phyloP scores from a whole-genome alignment of 2,888 invertebrate genomes.

The Crematogaster levior region DNA sequence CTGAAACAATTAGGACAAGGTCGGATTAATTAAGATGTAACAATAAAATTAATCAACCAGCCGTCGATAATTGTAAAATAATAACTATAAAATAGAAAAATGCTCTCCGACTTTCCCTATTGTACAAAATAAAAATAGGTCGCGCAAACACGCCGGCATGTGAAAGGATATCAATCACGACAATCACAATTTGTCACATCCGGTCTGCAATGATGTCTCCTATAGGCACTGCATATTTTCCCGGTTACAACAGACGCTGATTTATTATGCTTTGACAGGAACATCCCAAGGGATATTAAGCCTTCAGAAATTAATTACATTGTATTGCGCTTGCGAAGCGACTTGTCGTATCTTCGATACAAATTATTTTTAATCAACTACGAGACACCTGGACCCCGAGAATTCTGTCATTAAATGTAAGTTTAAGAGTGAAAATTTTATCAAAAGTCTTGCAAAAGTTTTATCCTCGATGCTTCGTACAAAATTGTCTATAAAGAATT shows the following conservation, averaged over 20 bases:
- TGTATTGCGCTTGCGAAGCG: not conserved
- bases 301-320: constrained; percentile 40
- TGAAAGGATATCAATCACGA: constrained; percentile 67
- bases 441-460: not conserved
- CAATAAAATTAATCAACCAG: constrained; percentile 22
- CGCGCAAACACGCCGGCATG: constrained; percentile 55
- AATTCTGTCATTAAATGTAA: not conserved
- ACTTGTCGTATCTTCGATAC: not conserved
- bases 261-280: constrained; percentile 35
- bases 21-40: constrained; percentile 28
- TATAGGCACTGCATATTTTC: constrained; percentile 50
- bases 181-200: constrained; percentile 71
- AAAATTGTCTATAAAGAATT: not conserved
- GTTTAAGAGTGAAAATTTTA: not conserved
- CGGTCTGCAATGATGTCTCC: constrained; percentile 60
- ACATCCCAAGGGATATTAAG: constrained; percentile 29
- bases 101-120: constrained; percentile 5
- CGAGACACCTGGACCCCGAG: not conserved
- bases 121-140: constrained; percentile 51
- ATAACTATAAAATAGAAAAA: not conserved
- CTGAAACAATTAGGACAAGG: constrained; percentile 47
- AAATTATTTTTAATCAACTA: constrained; percentile 23
- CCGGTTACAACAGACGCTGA: constrained; percentile 30
- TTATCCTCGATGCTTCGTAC: not conserved
- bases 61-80: not conserved